Percentiles rank a stretch among this genome's conserved stretches.
These are phyloP conservation scores for Capra hircus DNA, from an alignment of 2,113 vertebrate species.

Conservation along the genomic window DNA sequence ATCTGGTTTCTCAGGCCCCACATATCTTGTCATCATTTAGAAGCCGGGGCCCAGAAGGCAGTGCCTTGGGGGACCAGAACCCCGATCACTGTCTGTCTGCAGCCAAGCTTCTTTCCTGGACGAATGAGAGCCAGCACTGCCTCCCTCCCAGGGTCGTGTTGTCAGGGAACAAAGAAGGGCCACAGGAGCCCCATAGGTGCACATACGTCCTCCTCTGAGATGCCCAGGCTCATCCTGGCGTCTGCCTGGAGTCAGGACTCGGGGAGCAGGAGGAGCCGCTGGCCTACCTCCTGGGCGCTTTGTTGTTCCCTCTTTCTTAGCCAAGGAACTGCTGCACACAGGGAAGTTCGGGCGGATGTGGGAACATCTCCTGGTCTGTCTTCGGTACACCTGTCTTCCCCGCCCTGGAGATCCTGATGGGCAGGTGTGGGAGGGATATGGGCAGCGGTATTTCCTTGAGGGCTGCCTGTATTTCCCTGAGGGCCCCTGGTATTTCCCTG, in stretches of 20 bases:
- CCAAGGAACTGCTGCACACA: neutral
- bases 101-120: neutral
- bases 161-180: neutral
- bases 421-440: neutral
- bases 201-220: neutral
- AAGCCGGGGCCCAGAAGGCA: neutral
- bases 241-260: accelerated
- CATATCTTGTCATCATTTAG: neutral
- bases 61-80: neutral
- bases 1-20: neutral
- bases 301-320: neutral
- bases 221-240: neutral
- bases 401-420: accelerated
- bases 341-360: accelerated
- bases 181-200: neutral
- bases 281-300: accelerated
- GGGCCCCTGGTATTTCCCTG: neutral
- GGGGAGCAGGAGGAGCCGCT: accelerated
- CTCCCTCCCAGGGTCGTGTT: neutral
- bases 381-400: accelerated
- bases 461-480: no score
- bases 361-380: neutral
- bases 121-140: accelerated
- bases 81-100: neutral
- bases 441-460: neutral